These are phyloP conservation scores for Triplophysa yarkandensis DNA, from an alignment of 2,797 vertebrate genomes.

Conservation along the genomic window DNA sequence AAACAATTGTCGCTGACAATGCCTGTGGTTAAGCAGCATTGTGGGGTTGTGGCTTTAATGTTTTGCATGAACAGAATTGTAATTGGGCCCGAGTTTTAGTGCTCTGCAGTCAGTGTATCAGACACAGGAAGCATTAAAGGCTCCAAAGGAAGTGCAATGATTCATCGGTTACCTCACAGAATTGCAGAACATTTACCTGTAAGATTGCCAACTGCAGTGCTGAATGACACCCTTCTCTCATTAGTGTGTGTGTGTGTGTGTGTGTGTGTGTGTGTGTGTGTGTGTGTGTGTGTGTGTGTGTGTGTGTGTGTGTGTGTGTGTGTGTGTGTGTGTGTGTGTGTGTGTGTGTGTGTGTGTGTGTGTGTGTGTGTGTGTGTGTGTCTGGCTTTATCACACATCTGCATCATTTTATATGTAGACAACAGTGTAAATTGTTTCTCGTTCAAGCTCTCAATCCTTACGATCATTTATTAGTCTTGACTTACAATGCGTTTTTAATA, in stretches of 20 bases:
- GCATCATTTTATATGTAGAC: background rate
- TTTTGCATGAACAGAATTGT: conserved; percentile 36
- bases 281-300: background rate
- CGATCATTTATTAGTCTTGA: conserved; percentile 3
- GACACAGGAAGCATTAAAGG: conserved; percentile 1
- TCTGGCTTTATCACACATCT: conserved; percentile 3
- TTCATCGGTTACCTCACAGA: conserved; percentile 8
- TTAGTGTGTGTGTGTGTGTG: background rate
- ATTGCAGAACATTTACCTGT: background rate
- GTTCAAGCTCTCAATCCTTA: conserved; percentile 15
- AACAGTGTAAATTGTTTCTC: conserved; percentile 17
- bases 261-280: background rate
- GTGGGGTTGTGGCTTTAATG: conserved; percentile 35
- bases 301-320: background rate
- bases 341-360: background rate
- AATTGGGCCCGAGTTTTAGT: conserved; percentile 19
- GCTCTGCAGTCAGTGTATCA: conserved; percentile 21
- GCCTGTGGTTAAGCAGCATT: conserved; percentile 47
- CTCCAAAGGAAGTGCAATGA: conserved; percentile 1
- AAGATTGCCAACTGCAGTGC: background rate
- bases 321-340: background rate
- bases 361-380: background rate
- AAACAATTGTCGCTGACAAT: conserved; percentile 51
- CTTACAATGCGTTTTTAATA: background rate
- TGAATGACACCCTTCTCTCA: conserved; percentile 7